Evolutionary conservation across 1,140 invertebrate genomes (phyloP).

Genomic region (Aphaenogaster floridana): DNA sequence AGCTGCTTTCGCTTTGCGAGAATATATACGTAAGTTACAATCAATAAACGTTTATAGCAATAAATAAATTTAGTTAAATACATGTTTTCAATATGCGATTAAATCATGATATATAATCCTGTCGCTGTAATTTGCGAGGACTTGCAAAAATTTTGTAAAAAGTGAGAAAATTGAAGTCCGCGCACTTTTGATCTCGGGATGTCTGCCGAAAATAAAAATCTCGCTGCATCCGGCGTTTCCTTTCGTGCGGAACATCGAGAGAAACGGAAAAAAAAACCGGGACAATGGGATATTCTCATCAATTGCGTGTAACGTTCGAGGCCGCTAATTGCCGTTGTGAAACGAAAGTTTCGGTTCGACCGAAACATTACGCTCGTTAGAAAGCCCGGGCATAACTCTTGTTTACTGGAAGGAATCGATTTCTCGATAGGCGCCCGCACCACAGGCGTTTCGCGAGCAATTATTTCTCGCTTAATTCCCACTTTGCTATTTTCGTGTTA

Average conservation of each 20-base stretch:
- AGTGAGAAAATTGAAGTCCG: neutral
- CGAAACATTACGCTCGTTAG: slow-evolving; percentile 51
- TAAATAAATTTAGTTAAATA: neutral
- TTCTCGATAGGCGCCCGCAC: slow-evolving; percentile 73
- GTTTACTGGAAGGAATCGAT: slow-evolving; percentile 79
- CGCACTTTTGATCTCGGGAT: slow-evolving; percentile 49
- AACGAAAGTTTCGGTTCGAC: slow-evolving; percentile 75
- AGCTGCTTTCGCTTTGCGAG: neutral
- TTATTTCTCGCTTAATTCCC: slow-evolving; percentile 60
- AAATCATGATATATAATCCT: neutral
- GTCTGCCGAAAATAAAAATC: slow-evolving; percentile 45
- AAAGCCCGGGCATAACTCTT: slow-evolving; percentile 71
- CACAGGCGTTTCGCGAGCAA: slow-evolving; percentile 74
- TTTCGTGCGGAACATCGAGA: slow-evolving; percentile 47
- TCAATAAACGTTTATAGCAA: neutral
- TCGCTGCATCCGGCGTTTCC: neutral
- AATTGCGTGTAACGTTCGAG: slow-evolving; percentile 50
- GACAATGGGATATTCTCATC: slow-evolving; percentile 52
- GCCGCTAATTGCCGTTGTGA: slow-evolving; percentile 59
- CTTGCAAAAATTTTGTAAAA: neutral
- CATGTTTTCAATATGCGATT: neutral
- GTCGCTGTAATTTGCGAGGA: neutral
- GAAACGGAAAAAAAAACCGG: slow-evolving; percentile 16
- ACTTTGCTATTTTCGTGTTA: slow-evolving; percentile 3
- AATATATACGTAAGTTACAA: neutral